These are phyloP conservation scores for Yoshiicerus persimilis DNA, from an alignment of 1,140 invertebrate species.

Conservation along the genomic window DNA sequence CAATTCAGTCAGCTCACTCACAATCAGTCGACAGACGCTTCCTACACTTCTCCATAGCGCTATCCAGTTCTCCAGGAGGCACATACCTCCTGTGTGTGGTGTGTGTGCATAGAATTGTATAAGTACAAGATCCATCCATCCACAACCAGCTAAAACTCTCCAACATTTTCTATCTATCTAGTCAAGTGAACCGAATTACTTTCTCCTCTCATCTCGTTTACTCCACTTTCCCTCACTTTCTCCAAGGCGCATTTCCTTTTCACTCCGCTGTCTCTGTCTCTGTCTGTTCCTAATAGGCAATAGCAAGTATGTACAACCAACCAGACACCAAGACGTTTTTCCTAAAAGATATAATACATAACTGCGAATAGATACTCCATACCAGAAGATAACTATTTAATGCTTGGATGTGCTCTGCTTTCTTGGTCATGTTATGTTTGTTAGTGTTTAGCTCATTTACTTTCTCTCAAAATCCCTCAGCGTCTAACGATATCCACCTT, in stretches of 20 bases:
- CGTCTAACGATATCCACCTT: neutral
- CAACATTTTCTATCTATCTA: neutral
- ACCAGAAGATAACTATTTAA: neutral
- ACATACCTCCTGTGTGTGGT: neutral
- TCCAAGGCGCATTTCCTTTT: neutral
- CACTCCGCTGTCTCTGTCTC: neutral
- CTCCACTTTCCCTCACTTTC: neutral
- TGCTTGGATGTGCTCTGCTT: neutral
- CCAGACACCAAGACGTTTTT: neutral
- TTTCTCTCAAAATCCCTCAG: neutral
- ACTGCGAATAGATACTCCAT: neutral
- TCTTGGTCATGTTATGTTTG: neutral
- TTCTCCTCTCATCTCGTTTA: neutral
- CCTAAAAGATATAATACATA: neutral
- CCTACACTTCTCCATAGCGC: neutral
- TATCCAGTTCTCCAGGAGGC: neutral
- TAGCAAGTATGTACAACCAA: neutral
- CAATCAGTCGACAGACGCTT: neutral
- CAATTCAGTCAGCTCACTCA: neutral
- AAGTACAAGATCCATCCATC: neutral
- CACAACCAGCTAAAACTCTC: neutral
- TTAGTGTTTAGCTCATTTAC: neutral
- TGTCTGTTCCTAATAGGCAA: neutral
- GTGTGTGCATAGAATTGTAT: neutral
- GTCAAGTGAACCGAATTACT: conserved; percentile 15